Evolutionary conservation across 37 sponge, comb jelly and placozoan genomes (phyloP).

Genomic region (Theonella swinhoei): DNA sequence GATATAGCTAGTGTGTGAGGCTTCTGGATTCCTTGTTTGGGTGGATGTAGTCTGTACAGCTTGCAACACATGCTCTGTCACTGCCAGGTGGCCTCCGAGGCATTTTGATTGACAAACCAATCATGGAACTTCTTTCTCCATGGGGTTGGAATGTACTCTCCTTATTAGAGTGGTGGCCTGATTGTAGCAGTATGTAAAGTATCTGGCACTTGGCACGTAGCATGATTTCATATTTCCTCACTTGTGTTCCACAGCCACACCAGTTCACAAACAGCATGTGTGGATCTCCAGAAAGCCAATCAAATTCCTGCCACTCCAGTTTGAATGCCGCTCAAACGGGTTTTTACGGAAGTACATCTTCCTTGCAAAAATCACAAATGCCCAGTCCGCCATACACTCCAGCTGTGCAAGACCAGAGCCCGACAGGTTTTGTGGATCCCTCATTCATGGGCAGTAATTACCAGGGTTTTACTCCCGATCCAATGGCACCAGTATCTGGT

Average conservation of each 20-base stretch:
- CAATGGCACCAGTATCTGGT: not conserved
- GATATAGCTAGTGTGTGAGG: no score
- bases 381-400: not conserved
- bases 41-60: no score
- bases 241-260: not conserved
- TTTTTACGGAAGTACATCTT: not conserved
- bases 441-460: not conserved
- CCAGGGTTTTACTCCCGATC: not conserved
- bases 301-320: not conserved
- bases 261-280: not conserved
- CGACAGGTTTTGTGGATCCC: not conserved
- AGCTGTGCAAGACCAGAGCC: not conserved
- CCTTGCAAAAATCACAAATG: not conserved
- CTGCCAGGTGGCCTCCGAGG: no score
- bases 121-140: no score
- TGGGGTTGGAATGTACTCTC: no score
- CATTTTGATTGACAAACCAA: no score
- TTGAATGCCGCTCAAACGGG: not conserved
- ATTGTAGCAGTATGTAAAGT: no score
- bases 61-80: no score
- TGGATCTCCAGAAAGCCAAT: not conserved
- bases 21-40: no score
- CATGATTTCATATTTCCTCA: no score
- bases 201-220: no score
- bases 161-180: no score